phyloP scores from a whole-genome alignment of 1,140 invertebrate species.

The Diabrotica undecimpunctata region DNA sequence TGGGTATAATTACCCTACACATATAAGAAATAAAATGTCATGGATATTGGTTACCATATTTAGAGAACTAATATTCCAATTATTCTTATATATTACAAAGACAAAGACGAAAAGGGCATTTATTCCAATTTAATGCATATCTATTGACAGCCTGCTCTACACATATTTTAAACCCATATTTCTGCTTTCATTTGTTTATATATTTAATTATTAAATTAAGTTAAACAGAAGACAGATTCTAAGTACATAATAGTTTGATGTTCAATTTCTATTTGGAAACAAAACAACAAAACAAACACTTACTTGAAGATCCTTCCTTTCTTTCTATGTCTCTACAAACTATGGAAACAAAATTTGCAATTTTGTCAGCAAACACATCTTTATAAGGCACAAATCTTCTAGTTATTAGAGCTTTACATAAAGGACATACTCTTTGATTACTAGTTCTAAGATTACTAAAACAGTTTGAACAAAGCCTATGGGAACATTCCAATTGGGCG shows the following conservation, averaged over 20 bases:
- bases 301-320: not conserved
- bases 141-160: not conserved
- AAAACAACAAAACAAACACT: not conserved
- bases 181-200: not conserved
- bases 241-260: not conserved
- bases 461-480: slow-evolving; percentile 25
- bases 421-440: slow-evolving; percentile 19
- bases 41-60: no score
- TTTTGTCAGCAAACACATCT: slow-evolving; percentile 21
- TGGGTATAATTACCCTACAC: no score
- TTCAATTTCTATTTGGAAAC: not conserved
- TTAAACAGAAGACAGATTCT: not conserved
- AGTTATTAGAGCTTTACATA: slow-evolving; percentile 21
- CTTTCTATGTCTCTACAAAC: slow-evolving; percentile 14
- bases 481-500: slow-evolving; percentile 23
- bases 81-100: no score
- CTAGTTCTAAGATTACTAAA: slow-evolving; percentile 12
- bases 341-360: slow-evolving; percentile 21
- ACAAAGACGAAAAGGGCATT: no score
- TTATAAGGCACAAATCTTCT: slow-evolving; percentile 18
- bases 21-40: no score
- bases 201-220: no score
- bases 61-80: no score
- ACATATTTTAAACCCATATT: not conserved
- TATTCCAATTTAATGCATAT: not conserved